These are phyloP conservation scores for Nesidiocoris tenuis DNA, from an alignment of 2,888 invertebrate species.

Conservation along the genomic window DNA sequence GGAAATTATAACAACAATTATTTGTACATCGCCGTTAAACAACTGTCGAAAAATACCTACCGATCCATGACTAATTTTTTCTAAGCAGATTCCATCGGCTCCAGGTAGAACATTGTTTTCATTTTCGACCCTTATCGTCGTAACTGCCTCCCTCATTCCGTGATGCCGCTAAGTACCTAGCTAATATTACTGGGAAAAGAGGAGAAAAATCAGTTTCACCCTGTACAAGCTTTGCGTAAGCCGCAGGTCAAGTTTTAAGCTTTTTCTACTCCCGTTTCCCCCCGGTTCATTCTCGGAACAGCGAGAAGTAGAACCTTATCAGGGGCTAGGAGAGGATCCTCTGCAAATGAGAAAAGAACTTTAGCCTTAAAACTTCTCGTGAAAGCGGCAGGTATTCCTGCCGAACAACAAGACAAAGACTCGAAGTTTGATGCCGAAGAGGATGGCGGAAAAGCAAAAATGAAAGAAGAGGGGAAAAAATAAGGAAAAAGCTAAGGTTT, in stretches of 20 bases:
- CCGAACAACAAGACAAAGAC: neutral
- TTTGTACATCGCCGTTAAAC: too few species aligned
- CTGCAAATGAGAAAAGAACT: conserved; percentile 15
- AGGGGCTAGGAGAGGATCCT: neutral
- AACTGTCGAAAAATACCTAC: too few species aligned
- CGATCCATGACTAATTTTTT: neutral
- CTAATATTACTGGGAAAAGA: neutral
- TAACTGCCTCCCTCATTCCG: neutral
- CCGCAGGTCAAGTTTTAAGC: conserved; percentile 18
- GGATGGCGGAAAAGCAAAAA: neutral
- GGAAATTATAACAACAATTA: too few species aligned
- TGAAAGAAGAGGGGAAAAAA: conserved; percentile 14
- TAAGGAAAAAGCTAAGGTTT: conserved; percentile 44
- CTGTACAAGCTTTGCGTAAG: neutral
- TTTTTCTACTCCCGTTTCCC: neutral
- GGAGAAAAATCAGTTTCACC: neutral
- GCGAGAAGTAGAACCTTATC: neutral
- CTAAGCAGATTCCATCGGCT: neutral
- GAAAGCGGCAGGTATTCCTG: neutral
- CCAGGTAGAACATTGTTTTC: neutral
- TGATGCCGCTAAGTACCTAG: neutral
- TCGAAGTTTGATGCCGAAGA: neutral
- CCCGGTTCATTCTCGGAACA: too few species aligned
- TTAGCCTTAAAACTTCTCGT: neutral
- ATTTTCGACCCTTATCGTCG: neutral